Percentiles rank a stretch among this genome's conserved stretches.
phyloP scores from a whole-genome alignment of 2,888 invertebrate genomes.

The Ophioninae sp. region DNA sequence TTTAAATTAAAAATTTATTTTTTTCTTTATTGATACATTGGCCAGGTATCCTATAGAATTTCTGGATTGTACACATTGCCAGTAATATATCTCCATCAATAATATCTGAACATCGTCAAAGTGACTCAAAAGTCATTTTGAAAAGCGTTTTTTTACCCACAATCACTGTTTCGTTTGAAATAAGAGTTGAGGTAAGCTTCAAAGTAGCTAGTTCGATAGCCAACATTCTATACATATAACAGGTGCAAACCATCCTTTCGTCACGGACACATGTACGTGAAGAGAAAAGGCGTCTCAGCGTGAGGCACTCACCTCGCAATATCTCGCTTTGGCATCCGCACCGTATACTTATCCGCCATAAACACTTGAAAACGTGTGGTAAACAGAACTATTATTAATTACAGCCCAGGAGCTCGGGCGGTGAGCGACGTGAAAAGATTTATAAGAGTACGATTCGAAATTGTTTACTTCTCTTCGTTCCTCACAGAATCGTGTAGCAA shows the following conservation, averaged over 20 bases:
- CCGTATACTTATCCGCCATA: conserved; percentile 62
- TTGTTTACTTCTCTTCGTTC: conserved; percentile 56
- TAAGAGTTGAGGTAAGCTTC: background rate
- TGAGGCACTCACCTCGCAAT: conserved; percentile 29
- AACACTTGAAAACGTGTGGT: conserved; percentile 59
- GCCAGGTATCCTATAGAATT: no score
- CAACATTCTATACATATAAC: background rate
- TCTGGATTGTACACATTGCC: no score
- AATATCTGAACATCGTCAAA: no score
- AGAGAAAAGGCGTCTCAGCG: conserved; percentile 28
- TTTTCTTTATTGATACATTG: no score
- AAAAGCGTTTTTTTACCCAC: no score
- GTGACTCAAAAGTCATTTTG: no score
- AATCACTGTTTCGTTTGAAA: no score
- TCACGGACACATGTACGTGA: background rate
- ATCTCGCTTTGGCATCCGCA: conserved; percentile 31
- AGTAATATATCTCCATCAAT: no score
- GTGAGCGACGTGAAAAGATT: conserved; percentile 62
- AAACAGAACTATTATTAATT: conserved; percentile 64
- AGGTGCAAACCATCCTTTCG: background rate
- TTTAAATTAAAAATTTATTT: no score
- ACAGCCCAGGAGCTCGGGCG: conserved; percentile 52
- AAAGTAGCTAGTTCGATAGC: background rate
- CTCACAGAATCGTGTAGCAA: conserved; percentile 6
- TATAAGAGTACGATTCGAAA: conserved; percentile 58